Percentiles rank a stretch among this genome's conserved stretches.
Conservation (phyloP, 2,797 vertebrate genomes). For the Mus spretus region DNA sequence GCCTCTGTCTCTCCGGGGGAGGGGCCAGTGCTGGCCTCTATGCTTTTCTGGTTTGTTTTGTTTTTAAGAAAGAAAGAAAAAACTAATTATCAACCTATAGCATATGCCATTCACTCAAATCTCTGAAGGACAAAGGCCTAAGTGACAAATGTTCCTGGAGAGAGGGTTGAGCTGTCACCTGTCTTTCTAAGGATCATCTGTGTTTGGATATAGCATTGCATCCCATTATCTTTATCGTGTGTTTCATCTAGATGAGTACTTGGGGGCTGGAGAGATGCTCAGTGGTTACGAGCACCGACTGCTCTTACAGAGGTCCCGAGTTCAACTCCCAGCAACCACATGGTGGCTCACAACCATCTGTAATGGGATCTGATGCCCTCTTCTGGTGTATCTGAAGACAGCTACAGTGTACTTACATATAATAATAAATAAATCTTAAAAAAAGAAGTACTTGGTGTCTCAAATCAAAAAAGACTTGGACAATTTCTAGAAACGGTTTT, state of each 20-base stretch:
- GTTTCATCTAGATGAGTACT: constrained; percentile 75
- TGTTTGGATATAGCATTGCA: constrained; percentile 76
- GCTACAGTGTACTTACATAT: too few relatives aligned
- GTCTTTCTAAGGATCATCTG: constrained; percentile 82
- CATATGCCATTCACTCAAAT: constrained; percentile 87
- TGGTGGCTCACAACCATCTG: too few relatives aligned
- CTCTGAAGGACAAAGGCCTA: constrained; percentile 84
- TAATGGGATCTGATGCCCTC: too few relatives aligned
- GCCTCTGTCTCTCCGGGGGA: constrained; percentile 87
- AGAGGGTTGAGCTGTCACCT: constrained; percentile 84
- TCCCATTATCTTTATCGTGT: constrained; percentile 44
- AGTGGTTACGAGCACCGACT: too few relatives aligned
- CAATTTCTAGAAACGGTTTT: constrained; percentile 60
- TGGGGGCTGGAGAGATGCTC: too few relatives aligned
- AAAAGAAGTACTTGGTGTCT: constrained; percentile 43
- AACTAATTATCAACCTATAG: constrained; percentile 88
- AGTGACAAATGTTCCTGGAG: constrained; percentile 86
- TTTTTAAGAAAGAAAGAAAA: constrained; percentile 61
- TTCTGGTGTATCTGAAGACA: too few relatives aligned
- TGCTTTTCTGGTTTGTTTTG: constrained; percentile 50
- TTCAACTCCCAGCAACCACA: too few relatives aligned
- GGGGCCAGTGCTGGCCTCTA: constrained; percentile 82
- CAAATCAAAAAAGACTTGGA: constrained; percentile 30
- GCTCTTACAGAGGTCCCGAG: too few relatives aligned
- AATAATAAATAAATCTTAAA: too few relatives aligned